A percentile compares a stretch with the other conserved stretches of the same genome.
Evolutionary conservation across 1,140 invertebrate species (phyloP).

Genomic region (Polypedilum vanderplanki): DNA sequence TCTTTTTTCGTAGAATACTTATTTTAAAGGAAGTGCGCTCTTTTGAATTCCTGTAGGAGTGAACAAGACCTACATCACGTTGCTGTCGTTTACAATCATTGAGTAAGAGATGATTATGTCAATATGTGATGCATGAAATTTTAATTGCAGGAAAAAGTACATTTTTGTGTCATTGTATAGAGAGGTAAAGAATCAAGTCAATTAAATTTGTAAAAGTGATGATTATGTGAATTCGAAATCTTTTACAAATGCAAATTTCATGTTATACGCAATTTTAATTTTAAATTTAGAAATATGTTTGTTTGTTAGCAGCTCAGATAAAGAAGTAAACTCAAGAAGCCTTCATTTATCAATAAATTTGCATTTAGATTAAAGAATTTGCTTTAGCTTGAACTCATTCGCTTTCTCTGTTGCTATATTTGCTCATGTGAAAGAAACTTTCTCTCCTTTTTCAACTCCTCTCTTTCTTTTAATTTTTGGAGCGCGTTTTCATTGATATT

Average conservation of each 20-base stretch:
- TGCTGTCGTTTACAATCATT: too few relatives aligned
- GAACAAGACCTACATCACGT: too few relatives aligned
- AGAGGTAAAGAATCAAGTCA: too few relatives aligned
- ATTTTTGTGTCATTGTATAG: not conserved
- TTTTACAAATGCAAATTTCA: not conserved
- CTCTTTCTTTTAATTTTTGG: not conserved
- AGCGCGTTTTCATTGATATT: not conserved
- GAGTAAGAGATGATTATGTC: not conserved
- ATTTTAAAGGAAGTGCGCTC: too few relatives aligned
- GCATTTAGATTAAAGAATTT: constrained; percentile 27
- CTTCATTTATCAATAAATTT: constrained; percentile 27
- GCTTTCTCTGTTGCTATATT: not conserved
- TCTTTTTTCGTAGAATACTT: too few relatives aligned
- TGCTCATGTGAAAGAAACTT: not conserved
- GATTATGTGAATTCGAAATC: not conserved
- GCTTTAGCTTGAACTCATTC: not conserved
- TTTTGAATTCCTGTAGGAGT: too few relatives aligned
- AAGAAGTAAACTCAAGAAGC: not conserved
- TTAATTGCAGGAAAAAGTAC: constrained; percentile 13
- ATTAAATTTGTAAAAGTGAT: too few relatives aligned
- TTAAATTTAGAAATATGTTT: not conserved
- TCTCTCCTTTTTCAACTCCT: not conserved
- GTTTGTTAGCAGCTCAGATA: not conserved
- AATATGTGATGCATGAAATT: constrained; percentile 5
- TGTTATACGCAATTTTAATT: too few relatives aligned